A percentile compares a stretch with the other conserved stretches of the same genome.
phyloP scores from a whole-genome alignment of 2,113 vertebrate species.

The Lamprotornis superbus region DNA sequence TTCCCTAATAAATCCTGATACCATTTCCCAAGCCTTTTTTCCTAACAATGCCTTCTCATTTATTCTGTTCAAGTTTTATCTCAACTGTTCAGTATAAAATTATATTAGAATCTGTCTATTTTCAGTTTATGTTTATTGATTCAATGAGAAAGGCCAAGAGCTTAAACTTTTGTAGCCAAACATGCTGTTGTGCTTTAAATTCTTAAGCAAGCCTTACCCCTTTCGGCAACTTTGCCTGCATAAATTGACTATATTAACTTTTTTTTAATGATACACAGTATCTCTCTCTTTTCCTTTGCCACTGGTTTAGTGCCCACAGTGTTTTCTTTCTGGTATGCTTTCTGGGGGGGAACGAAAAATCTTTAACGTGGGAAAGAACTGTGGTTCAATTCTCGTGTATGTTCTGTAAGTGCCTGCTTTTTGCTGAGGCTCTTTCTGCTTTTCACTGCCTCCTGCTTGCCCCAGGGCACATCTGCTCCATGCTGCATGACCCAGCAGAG shows the following conservation, averaged over 20 bases:
- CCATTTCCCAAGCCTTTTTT: not conserved
- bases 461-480: not conserved
- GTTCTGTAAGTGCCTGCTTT: not conserved
- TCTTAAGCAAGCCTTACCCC: not conserved
- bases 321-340: not conserved
- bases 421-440: not conserved
- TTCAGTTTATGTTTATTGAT: not conserved
- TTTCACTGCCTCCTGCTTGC: not conserved
- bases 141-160: not conserved
- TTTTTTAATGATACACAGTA: not conserved
- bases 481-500: not conserved
- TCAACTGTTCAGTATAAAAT: not conserved
- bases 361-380: not conserved
- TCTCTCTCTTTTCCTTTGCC: not conserved
- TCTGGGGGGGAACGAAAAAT: not conserved
- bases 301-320: not conserved
- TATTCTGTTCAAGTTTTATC: not conserved
- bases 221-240: not conserved
- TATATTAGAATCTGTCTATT: not conserved
- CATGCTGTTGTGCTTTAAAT: not conserved
- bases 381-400: not conserved
- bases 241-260: not conserved
- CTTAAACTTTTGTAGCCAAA: not conserved
- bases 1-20: constrained; percentile 17
- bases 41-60: not conserved